These are phyloP conservation scores for Podabrus alpinus DNA, from an alignment of 2,888 invertebrate genomes.

Conservation along the genomic window DNA sequence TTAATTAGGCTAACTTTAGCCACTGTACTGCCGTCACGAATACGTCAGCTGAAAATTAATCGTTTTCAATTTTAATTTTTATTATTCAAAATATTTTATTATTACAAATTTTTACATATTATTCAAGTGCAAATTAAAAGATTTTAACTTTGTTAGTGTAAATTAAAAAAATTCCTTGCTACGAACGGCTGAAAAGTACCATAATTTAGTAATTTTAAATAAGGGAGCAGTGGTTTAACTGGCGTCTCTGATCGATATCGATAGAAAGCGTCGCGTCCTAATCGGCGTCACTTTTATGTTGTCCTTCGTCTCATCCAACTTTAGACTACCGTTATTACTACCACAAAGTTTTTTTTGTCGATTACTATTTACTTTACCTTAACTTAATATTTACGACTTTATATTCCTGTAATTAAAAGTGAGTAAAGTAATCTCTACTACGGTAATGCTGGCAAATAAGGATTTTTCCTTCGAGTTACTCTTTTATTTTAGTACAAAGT, in stretches of 20 bases:
- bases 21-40: slow-evolving; percentile 51
- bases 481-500: neutral
- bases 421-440: neutral
- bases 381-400: neutral
- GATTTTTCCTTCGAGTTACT: neutral
- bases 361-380: neutral
- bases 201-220: slow-evolving; percentile 6
- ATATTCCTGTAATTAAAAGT: neutral
- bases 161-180: neutral
- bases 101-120: neutral
- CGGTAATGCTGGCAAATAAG: neutral
- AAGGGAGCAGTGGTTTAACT: slow-evolving; percentile 12
- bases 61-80: slow-evolving; percentile 16
- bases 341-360: neutral
- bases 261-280: slow-evolving; percentile 17
- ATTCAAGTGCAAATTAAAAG: neutral
- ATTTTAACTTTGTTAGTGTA: neutral
- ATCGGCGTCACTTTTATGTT: slow-evolving; percentile 20
- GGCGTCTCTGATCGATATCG: slow-evolving; percentile 24
- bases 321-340: neutral
- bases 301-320: slow-evolving; percentile 20
- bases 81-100: neutral
- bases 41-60: slow-evolving; percentile 45
- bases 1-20: slow-evolving; percentile 45
- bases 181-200: neutral